Conservation (phyloP, 2,113 vertebrate genomes). For the Pelmatolapia mariae region DNA sequence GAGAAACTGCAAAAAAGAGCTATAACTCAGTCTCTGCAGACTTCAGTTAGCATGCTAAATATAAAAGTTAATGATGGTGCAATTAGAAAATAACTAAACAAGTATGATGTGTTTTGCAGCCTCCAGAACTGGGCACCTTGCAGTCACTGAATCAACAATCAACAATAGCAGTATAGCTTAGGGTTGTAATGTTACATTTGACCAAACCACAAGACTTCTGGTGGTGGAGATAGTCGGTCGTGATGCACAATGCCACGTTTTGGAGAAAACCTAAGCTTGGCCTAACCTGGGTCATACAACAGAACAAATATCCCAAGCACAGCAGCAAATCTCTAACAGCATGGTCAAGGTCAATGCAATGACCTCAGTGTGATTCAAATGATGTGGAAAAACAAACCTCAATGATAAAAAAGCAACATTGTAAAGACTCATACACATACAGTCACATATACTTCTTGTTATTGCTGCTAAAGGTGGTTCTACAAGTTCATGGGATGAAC, state of each 20-base stretch:
- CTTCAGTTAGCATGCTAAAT: too few relatives aligned
- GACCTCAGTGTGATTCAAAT: background rate
- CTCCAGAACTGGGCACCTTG: background rate
- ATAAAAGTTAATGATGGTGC: background rate
- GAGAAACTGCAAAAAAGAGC: background rate
- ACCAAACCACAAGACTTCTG: background rate
- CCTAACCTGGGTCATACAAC: background rate
- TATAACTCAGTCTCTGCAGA: background rate
- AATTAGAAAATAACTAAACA: background rate
- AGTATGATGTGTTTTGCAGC: background rate
- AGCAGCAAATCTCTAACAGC: background rate
- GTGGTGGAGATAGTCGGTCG: fast-evolving
- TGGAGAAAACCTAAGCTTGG: background rate
- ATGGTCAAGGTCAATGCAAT: background rate
- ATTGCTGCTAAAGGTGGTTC: background rate
- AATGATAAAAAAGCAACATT: background rate
- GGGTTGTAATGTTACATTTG: background rate
- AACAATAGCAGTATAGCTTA: background rate
- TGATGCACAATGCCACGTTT: background rate
- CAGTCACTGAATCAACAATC: background rate
- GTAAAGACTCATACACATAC: background rate
- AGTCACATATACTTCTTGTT: background rate
- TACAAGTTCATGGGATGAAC: background rate
- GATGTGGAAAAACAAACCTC: background rate
- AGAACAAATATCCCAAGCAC: background rate